Conservation (phyloP, 2,113 vertebrate genomes). For the Atrichornis clamosus region DNA sequence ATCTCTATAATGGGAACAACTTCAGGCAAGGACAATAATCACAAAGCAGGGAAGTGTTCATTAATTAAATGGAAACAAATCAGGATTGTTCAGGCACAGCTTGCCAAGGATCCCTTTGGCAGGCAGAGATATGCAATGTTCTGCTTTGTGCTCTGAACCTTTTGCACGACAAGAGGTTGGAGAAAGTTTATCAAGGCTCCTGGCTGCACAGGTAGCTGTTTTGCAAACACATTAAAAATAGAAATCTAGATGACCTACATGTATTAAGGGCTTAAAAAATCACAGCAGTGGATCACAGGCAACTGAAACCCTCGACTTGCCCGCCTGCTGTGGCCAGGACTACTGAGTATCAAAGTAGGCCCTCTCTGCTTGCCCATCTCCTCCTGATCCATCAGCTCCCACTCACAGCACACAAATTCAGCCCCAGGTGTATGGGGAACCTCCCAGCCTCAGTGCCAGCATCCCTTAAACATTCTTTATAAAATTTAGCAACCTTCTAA, state of each 20-base stretch:
- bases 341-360: background rate
- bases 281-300: accelerated
- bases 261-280: background rate
- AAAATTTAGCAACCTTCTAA: background rate
- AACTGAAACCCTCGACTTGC: background rate
- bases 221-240: background rate
- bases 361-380: background rate
- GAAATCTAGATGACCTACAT: background rate
- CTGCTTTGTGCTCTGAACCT: background rate
- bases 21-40: slow-evolving; percentile 47
- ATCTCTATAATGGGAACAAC: slow-evolving; percentile 34
- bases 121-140: background rate
- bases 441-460: background rate
- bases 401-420: background rate
- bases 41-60: slow-evolving; percentile 19
- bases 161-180: background rate
- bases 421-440: accelerated
- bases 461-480: background rate
- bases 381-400: background rate
- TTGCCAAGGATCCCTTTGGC: slow-evolving; percentile 40
- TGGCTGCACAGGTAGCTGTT: background rate
- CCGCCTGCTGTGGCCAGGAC: background rate
- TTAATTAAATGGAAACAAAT: slow-evolving; percentile 51
- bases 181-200: background rate
- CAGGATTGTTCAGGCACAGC: background rate